Evolutionary conservation across 2,888 invertebrate species (phyloP).

Genomic region (Isoperla grammatica): DNA sequence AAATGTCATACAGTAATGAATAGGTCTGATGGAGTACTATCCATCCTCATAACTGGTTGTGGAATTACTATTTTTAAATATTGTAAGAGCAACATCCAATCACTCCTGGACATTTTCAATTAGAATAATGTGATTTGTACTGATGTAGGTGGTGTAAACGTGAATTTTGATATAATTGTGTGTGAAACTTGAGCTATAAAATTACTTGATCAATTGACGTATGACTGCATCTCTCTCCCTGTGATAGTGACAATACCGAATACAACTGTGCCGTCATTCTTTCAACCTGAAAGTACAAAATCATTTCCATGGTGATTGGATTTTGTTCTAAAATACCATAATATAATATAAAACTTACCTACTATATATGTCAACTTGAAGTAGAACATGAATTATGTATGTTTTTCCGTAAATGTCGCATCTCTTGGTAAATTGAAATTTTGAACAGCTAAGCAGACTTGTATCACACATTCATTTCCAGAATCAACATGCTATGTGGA

Average conservation of each 20-base stretch:
- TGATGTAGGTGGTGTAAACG: no score
- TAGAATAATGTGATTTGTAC: not conserved
- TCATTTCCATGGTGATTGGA: slow-evolving; percentile 4
- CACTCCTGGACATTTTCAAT: slow-evolving; percentile 2
- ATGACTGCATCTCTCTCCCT: not conserved
- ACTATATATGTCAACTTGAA: no score
- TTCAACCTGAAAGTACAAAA: slow-evolving; percentile 16
- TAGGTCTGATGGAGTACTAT: not conserved
- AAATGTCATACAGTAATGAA: not conserved
- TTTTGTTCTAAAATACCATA: not conserved
- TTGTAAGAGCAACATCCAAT: slow-evolving; percentile 18
- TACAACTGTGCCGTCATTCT: slow-evolving; percentile 8
- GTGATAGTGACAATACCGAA: slow-evolving; percentile 22
- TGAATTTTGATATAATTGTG: not conserved
- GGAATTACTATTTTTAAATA: slow-evolving; percentile 8
- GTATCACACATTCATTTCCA: no score
- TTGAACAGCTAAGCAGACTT: no score
- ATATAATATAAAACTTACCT: no score
- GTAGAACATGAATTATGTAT: no score
- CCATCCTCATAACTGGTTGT: slow-evolving; percentile 9
- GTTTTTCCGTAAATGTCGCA: no score
- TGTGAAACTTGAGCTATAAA: not conserved
- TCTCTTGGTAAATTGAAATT: no score
- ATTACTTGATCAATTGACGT: not conserved
- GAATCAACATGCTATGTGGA: no score